Conservation (phyloP, 2,888 invertebrate genomes). For the Ephialtes manifestator region DNA sequence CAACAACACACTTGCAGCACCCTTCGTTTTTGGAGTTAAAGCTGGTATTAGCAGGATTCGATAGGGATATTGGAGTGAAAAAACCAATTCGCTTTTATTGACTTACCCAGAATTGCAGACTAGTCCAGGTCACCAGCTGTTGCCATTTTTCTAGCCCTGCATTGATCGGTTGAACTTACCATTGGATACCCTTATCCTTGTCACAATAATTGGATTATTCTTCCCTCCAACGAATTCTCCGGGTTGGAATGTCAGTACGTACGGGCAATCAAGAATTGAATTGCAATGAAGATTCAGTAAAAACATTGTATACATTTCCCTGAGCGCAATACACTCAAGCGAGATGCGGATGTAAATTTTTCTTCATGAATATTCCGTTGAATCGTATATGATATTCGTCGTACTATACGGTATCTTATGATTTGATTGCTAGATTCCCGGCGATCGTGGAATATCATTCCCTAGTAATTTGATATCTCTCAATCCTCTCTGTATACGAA, state of each 20-base stretch:
- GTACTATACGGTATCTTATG: constrained; percentile 2
- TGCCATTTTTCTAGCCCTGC: not conserved
- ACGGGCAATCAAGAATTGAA: not conserved
- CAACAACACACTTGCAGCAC: too few relatives aligned
- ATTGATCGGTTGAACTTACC: not conserved
- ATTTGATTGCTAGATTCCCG: not conserved
- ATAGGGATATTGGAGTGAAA: not conserved
- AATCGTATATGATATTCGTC: not conserved
- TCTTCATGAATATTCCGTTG: constrained; percentile 13
- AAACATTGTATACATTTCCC: not conserved
- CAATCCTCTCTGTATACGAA: not conserved
- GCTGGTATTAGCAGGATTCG: not conserved
- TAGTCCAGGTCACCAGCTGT: not conserved
- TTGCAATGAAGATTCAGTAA: not conserved
- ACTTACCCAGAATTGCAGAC: not conserved
- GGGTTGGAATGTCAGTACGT: not conserved
- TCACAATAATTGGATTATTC: not conserved
- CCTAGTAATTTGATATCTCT: constrained; percentile 4
- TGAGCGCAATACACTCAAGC: not conserved
- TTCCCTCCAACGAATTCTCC: not conserved
- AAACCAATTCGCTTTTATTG: not conserved
- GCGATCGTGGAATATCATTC: constrained; percentile 6
- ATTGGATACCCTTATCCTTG: not conserved
- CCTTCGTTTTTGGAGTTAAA: too few relatives aligned
- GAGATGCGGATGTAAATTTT: not conserved